phyloP scores from a whole-genome alignment of 2,888 invertebrate genomes.

The Vesta saturnalis region DNA sequence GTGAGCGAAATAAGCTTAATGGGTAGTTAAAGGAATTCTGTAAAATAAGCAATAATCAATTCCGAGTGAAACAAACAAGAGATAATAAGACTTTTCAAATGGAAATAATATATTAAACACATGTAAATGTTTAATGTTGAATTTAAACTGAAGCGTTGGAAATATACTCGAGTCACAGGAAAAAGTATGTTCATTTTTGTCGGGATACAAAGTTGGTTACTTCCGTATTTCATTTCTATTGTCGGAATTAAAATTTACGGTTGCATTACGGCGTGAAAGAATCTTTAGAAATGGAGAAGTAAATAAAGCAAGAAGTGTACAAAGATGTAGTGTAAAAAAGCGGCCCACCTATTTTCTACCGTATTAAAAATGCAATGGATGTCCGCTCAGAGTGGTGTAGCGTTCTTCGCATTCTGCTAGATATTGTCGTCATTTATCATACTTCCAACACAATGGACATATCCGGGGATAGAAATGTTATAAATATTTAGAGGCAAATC shows the following conservation, averaged over 20 bases:
- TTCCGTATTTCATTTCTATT: slow-evolving; percentile 21
- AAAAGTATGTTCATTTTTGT: slow-evolving; percentile 5
- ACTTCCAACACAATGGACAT: slow-evolving; percentile 52
- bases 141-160: slow-evolving; percentile 2
- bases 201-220: background rate
- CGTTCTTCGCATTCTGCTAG: slow-evolving; percentile 46
- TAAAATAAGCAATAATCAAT: background rate
- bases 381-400: slow-evolving; percentile 45
- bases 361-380: slow-evolving; percentile 48
- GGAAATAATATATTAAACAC: background rate
- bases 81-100: background rate
- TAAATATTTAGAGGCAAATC: slow-evolving; percentile 60
- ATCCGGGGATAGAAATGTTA: slow-evolving; percentile 56
- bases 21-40: background rate
- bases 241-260: slow-evolving; percentile 36
- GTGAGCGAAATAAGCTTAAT: background rate
- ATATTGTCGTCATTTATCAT: slow-evolving; percentile 57
- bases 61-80: background rate
- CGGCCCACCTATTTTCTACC: slow-evolving; percentile 32
- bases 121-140: background rate
- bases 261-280: slow-evolving; percentile 33
- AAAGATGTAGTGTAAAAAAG: slow-evolving; percentile 33
- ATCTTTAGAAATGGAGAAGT: slow-evolving; percentile 28
- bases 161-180: slow-evolving; percentile 2
- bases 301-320: slow-evolving; percentile 30